Conservation (phyloP, 2,888 invertebrate species). For the Erynnis tages region DNA sequence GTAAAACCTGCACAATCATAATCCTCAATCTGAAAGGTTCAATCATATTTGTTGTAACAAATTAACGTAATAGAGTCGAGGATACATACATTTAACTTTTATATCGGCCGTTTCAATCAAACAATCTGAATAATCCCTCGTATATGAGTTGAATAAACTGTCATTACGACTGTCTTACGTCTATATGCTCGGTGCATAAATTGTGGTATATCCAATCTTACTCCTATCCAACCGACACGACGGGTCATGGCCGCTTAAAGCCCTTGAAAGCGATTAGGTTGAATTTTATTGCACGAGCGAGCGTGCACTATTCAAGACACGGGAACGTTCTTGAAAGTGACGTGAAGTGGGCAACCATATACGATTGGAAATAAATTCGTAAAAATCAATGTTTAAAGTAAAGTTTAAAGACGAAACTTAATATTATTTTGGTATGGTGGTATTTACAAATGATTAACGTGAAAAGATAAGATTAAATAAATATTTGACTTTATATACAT, state of each 20-base stretch:
- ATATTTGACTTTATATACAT: too few species aligned
- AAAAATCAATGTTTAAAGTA: too few species aligned
- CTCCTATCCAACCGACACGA: conserved; percentile 43
- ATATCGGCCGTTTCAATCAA: conserved; percentile 35
- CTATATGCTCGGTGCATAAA: conserved; percentile 40
- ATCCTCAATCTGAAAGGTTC: conserved; percentile 17
- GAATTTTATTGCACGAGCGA: conserved; percentile 60
- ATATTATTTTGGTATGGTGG: too few species aligned
- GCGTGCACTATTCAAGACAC: conserved; percentile 39
- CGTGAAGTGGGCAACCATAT: too few species aligned
- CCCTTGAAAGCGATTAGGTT: conserved; percentile 74
- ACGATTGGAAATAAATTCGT: too few species aligned
- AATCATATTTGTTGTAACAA: conserved; percentile 20
- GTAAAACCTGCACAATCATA: conserved; percentile 7
- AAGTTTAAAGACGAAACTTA: too few species aligned
- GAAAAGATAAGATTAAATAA: too few species aligned
- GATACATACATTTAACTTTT: conserved; percentile 23
- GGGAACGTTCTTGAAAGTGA: conserved; percentile 8
- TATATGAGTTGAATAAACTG: conserved; percentile 47
- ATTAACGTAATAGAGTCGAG: conserved; percentile 22
- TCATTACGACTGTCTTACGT: conserved; percentile 39
- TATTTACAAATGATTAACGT: too few species aligned
- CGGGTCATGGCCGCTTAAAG: conserved; percentile 79
- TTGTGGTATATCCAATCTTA: conserved; percentile 53
- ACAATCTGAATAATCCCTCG: conserved; percentile 37